Evolutionary conservation across 2,113 vertebrate species (phyloP), one percentile per base, ranked within the genome.

Genomic region (Lota lota): DNA sequence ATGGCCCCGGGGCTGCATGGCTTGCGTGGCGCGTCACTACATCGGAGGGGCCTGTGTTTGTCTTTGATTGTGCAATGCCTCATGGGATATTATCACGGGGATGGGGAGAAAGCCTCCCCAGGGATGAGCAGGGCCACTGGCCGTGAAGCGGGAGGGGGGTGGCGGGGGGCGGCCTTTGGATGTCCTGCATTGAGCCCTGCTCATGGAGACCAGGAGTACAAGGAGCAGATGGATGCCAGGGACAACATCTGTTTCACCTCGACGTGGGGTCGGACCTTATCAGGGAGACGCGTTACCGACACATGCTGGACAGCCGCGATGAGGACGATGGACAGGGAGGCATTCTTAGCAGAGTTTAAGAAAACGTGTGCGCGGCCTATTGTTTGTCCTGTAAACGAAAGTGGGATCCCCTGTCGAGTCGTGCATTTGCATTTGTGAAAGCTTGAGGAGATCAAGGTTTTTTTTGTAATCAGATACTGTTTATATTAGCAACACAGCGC

Each of bases 321-420:
- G n/a, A 69, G 75, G 75, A 36, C 66, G 77, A 8, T 14, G 40
- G 40, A 8, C 15, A 61, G 72, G 58, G 74, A 74, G 76, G 81
- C 85, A 86, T 88, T 89, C 85, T 82, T 76, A 21, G 66, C 69
- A 67, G 82, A 79, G 88, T 83, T 90, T 88, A 89, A 90, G 79
- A 88, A 89, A 90, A 88, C 86, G 86, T 33, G 76, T 47, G 40
- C 40, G 63, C 73, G 14, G 73, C 74, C 83, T 10, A 83, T 82
- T 91, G 90, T 91, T 92, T 90, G 81, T 82, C 83, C 74, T 87
- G 89, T 87, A 90, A 91, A 91, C 86, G 75, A 88, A 81, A 54
- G 76, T 79, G 51, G 66, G 88, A 83, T 83, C 85, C 87, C 87
- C 84, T 0, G 54, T 80, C 54, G 53, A 81, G 88, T 81, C 72